Evolutionary conservation across 2,888 invertebrate genomes (phyloP), one percentile per base, ranked within the genome.

Genomic region (Portevinia maculata): DNA sequence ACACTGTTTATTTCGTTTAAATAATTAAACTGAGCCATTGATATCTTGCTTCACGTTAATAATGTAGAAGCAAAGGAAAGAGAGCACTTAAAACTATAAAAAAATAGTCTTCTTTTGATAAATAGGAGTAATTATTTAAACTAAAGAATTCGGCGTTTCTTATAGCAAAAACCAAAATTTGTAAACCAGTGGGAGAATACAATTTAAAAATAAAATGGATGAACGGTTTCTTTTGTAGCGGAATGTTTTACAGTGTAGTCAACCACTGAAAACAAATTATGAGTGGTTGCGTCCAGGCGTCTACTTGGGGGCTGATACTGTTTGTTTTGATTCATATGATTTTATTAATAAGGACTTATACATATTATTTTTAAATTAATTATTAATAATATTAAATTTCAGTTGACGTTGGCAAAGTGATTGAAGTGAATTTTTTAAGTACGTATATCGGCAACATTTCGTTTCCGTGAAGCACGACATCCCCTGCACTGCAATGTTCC

Each of bases 11-110:
- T 91, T 90, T 96, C 96, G 89, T 95, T 96, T 86, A 95, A 92
- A 89, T 94, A 96, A 88, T 94, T 95, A 87, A 96, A 94, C 87
- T 96, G 96, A 50, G 96, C 93, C 96, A 96, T 96, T 3, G 0
- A 8, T 21, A 34, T 28, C 30, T 52, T 48, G 6, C 15, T 52
- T 13, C 24, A 28, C 13, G 17, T 60, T 13, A 17, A 1, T 11
- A 34, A 11, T 8, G 9, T 7, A 34, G 11, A 11, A 37, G 9
- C 6, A 34, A 71, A 15, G 41, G 4, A 30, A 41, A 30, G 28
- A n/a, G n/a, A n/a, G n/a, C n/a, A n/a, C n/a, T n/a, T n/a, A n/a
- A n/a, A 41, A 39, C 19, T 46, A 1, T 53, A 11, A 34, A 34
- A 19, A 7, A 34, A 37, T 28, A 46, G 0, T n/a, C 21, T 32